Evolutionary conservation across 2,888 invertebrate genomes (phyloP), one percentile per base, ranked within the genome.

Genomic region (Elysia crispata): DNA sequence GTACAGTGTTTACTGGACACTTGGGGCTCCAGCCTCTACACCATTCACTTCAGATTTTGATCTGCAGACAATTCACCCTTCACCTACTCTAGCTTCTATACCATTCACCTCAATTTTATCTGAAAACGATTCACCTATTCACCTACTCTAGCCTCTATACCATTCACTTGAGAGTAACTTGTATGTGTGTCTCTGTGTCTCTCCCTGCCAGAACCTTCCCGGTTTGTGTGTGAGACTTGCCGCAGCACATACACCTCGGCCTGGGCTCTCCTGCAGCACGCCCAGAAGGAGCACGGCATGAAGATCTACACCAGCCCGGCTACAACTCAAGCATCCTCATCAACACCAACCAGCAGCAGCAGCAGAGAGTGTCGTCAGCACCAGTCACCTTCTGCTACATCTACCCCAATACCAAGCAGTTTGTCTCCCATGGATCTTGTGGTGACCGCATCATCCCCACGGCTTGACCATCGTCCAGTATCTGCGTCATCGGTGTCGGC

Each of bases 201-300:
- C n/a, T n/a, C n/a, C n/a, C n/a, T n/a, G n/a, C 74, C 92, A 92
- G 98, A 98, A 93, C 98, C 98, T 85, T 96, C 96, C 93, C 96
- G 96, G 94, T 96, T 97, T 92, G 96, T 97, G 86, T 98, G 98
- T 91, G 96, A 96, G 70, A 97, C 97, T 86, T 98, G 98, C 94
- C 97, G 97, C 90, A 95, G 96, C 84, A 95, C 96, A 74, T 95
- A 97, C 87, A 95, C 95, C 87, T 97, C 97, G n/a, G 98, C 98
- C 11, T 98, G 98, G 98, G 94, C 96, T 80, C 94, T 98, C 82
- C 95, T 98, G 62, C 98, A 98, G 91, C 98, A 98, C 92, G 98
- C 96, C 41, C 98, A 98, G 92, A 96, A 96, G 89, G 95, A 96
- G 81, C 98, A 98, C 90, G 98, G 98, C 28, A 95, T 98, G 83